Evolutionary conservation across 2,797 vertebrate genomes (phyloP), one percentile per base, ranked within the genome.

Genomic region (Pterois miles): DNA sequence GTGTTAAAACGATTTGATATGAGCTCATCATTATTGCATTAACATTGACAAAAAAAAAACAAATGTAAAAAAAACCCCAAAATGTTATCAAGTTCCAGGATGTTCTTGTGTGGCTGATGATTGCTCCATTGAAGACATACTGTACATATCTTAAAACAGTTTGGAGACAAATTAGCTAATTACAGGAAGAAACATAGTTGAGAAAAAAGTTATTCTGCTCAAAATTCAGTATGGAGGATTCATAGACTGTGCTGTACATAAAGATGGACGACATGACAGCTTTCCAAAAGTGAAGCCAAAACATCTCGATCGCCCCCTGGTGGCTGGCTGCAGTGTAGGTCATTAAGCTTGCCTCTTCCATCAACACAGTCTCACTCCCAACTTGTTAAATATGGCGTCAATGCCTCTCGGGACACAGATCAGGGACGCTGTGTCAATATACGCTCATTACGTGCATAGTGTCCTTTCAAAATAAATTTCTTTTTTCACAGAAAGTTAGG

Each of bases 131-230:
- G 71, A 3, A 13, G 7, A 12, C 20, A 18, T n/a, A 20, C n/a
- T n/a, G n/a, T 48, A 5, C 59, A 64, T 12, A 50, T 46, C 70
- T 74, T 62, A 63, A 36, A 1, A 59, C 10, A 2, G 6, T 38
- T 75, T 59, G 13, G 25, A 56, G 34, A 85, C 52, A 60, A 65
- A 77, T 63, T 4, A 36, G 38, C 40, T 31, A 10, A 65, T 68
- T 58, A 64, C n/a, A 52, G 38, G n/a, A 12, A 43, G 25, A 58
- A 63, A 74, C 59, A 25, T 12, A 63, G n/a, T n/a, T 48, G 2
- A 40, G 8, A 8, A 56, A 56, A 31, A 29, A 7, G 22, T 4
- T 29, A 23, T 18, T 65, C 33, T 53, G 14, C 56, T 65, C 18
- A 50, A 50, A 60, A 54, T 54, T 48, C 43, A n/a, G 43, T 48